A percentile compares a stretch with the other conserved stretches of the same genome.
Evolutionary conservation across 2,888 invertebrate species (phyloP).

Genomic region (Chromoteleia sp.): DNA sequence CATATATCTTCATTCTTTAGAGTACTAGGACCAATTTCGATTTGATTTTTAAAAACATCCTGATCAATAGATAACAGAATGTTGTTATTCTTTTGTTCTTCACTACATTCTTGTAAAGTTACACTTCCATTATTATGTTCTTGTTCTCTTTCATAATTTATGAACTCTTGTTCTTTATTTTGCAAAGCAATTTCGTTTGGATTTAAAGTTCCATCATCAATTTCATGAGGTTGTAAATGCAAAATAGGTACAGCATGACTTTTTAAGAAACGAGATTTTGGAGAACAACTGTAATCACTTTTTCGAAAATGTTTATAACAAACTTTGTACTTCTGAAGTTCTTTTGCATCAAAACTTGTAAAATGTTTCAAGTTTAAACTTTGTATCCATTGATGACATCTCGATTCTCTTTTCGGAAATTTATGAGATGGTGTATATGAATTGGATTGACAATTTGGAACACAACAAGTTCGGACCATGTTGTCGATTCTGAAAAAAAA

Average conservation of each 20-base stretch:
- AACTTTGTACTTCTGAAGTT: slow-evolving; percentile 17
- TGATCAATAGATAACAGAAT: too few species aligned
- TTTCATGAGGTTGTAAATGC: slow-evolving; percentile 7
- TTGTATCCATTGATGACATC: slow-evolving; percentile 8
- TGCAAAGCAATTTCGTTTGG: not conserved
- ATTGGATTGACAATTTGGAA: slow-evolving; percentile 2
- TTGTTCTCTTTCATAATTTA: too few species aligned
- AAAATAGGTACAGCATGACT: slow-evolving; percentile 15
- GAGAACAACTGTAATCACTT: slow-evolving; percentile 20
- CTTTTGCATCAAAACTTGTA: not conserved
- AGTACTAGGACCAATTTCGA: too few species aligned
- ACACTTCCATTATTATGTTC: too few species aligned
- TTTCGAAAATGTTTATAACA: slow-evolving; percentile 32
- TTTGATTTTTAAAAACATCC: too few species aligned
- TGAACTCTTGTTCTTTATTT: too few species aligned
- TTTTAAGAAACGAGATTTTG: slow-evolving; percentile 12
- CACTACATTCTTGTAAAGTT: too few species aligned
- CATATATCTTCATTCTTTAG: too few species aligned
- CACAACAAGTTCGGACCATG: slow-evolving; percentile 21
- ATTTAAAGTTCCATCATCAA: slow-evolving; percentile 5
- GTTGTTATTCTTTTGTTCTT: too few species aligned
- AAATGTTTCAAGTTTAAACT: not conserved
- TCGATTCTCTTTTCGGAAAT: slow-evolving; percentile 6
- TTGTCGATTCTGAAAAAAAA: slow-evolving; percentile 1
- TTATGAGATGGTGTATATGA: slow-evolving; percentile 15